These are phyloP conservation scores for Panthera leo DNA, from an alignment of 2,113 vertebrate species.

Conservation along the genomic window DNA sequence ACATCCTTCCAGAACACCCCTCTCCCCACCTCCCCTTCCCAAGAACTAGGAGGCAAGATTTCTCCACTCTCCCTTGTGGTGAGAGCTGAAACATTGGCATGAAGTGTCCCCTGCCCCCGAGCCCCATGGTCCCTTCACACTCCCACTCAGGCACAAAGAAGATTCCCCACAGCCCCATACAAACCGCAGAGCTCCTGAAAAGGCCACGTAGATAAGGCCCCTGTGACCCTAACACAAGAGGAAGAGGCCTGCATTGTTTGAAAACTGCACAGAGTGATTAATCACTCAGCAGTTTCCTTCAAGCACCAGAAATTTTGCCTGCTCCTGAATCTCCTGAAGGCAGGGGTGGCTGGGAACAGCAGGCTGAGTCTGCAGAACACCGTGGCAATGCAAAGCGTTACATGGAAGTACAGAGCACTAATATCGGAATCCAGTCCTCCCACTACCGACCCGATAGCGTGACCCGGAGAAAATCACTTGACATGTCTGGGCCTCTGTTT, in stretches of 20 bases:
- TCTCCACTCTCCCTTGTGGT: neutral
- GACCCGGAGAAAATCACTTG: neutral
- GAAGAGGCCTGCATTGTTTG: neutral
- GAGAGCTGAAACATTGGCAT: neutral
- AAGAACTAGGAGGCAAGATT: neutral
- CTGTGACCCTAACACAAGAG: neutral
- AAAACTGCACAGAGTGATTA: slow-evolving; percentile 18
- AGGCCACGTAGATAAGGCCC: neutral
- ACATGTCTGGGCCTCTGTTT: neutral
- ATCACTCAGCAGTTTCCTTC: slow-evolving; percentile 42
- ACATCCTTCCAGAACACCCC: neutral
- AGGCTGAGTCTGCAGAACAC: neutral
- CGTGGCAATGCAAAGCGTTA: neutral
- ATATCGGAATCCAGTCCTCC: neutral
- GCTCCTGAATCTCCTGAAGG: neutral
- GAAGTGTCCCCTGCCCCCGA: neutral
- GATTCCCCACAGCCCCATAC: neutral
- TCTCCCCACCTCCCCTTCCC: neutral
- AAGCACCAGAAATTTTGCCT: neutral
- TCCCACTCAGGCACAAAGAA: neutral
- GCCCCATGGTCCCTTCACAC: neutral
- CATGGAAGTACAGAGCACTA: fast-evolving
- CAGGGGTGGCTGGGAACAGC: fast-evolving
- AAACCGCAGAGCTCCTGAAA: neutral
- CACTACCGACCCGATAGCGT: neutral